phyloP scores from a whole-genome alignment of 2,888 invertebrate species.

The Nematopogon swammerdamellus region DNA sequence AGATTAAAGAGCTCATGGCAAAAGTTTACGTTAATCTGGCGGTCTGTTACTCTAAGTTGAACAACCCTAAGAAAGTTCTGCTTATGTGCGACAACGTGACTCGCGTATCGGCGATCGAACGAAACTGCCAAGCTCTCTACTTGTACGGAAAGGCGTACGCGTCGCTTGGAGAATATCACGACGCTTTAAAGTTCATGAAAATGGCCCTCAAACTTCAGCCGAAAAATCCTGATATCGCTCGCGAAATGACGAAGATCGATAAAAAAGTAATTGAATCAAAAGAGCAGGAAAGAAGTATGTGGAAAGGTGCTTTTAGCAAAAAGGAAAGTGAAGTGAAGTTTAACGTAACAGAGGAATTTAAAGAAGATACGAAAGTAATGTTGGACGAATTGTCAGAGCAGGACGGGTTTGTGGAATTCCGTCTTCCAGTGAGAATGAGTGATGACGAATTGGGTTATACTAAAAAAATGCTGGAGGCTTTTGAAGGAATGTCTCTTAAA shows the following conservation, averaged over 20 bases:
- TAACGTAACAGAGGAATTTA: slow-evolving; percentile 32
- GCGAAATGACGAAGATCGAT: slow-evolving; percentile 26
- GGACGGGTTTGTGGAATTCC: slow-evolving; percentile 27
- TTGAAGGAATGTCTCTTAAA: slow-evolving; percentile 11
- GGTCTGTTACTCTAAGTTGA: slow-evolving; percentile 34
- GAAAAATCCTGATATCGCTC: slow-evolving; percentile 37
- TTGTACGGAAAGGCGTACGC: slow-evolving; percentile 34
- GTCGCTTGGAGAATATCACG: slow-evolving; percentile 25
- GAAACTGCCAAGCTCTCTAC: slow-evolving; percentile 35
- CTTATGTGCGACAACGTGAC: slow-evolving; percentile 35
- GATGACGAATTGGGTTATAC: slow-evolving; percentile 29
- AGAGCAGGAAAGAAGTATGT: slow-evolving; percentile 27
- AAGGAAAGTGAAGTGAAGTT: slow-evolving; percentile 17
- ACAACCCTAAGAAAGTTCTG: slow-evolving; percentile 32
- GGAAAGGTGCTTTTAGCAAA: slow-evolving; percentile 31
- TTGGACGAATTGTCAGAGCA: slow-evolving; percentile 31
- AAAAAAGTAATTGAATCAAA: slow-evolving; percentile 19
- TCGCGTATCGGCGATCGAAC: slow-evolving; percentile 25
- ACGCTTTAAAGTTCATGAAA: slow-evolving; percentile 29
- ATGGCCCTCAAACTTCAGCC: slow-evolving; percentile 41
- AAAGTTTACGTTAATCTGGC: slow-evolving; percentile 32
- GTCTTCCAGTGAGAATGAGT: slow-evolving; percentile 28
- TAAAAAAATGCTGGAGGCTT: slow-evolving; percentile 23
- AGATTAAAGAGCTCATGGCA: slow-evolving; percentile 26
- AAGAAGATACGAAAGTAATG: slow-evolving; percentile 27